phyloP scores from a whole-genome alignment of 2,888 invertebrate genomes.

The Drosophila nigricruria region DNA sequence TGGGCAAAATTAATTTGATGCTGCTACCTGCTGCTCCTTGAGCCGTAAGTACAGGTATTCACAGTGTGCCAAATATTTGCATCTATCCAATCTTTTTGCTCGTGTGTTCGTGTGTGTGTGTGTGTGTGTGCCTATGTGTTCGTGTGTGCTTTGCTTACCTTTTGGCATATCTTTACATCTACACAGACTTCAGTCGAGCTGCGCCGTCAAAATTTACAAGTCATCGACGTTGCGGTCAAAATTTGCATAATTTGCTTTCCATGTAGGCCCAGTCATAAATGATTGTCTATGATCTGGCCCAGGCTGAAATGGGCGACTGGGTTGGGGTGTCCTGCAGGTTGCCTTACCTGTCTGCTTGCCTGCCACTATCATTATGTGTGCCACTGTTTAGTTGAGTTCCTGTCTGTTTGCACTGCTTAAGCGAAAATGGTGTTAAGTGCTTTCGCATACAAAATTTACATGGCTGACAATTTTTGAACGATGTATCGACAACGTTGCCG shows the following conservation, averaged over 20 bases:
- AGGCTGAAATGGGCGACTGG: neutral
- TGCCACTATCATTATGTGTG: constrained; percentile 37
- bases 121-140: constrained; percentile 19
- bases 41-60: constrained; percentile 43
- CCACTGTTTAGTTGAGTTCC: constrained; percentile 46
- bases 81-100: constrained; percentile 21
- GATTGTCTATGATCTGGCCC: constrained; percentile 61
- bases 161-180: constrained; percentile 71
- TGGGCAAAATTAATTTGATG: constrained; percentile 61
- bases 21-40: constrained; percentile 33
- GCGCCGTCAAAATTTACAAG: constrained; percentile 74
- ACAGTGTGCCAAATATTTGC: constrained; percentile 69
- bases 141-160: constrained; percentile 47
- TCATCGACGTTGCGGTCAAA: constrained; percentile 75
- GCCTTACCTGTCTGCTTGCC: neutral
- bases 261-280: constrained; percentile 72
- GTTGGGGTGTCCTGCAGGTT: constrained; percentile 10
- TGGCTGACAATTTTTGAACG: constrained; percentile 78
- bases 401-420: constrained; percentile 76
- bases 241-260: constrained; percentile 79
- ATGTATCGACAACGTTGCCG: constrained; percentile 61
- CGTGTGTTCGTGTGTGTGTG: constrained; percentile 7
- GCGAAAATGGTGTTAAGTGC: constrained; percentile 82
- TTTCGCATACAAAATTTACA: constrained; percentile 81
- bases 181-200: constrained; percentile 47